Base-by-base conservation (phyloP, 92 coral and sea anemone species). In the Porites rus region DNA sequence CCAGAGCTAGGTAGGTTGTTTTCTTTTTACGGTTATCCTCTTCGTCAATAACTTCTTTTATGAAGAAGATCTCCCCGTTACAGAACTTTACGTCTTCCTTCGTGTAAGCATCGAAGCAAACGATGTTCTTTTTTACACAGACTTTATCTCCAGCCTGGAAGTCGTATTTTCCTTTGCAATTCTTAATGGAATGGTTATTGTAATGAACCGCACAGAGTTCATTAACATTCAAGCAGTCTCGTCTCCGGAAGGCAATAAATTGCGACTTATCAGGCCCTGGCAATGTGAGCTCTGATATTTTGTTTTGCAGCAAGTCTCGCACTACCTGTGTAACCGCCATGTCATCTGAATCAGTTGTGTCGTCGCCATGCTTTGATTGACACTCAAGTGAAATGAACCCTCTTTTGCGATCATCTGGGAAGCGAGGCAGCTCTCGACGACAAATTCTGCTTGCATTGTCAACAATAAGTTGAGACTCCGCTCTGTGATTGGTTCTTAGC, bases 21-120 rank as follows among this genome's bases (percentile, higher is more conserved):
- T 80, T 87, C 51, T 10, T 31, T 14, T 65, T 70, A 4, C 62
- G 75, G 61, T 50, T 73, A 60, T 70, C 78, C 62, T 87, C 79
- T 50, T 65, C 84, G 1, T 31, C 89, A 53, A 64, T 22, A 14
- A 65, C 65, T 3, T 88, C 84, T 12, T 51, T 60, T 6, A 88
- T 59, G 69, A 85, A 85, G 65, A 88, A 88, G 72, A 84, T 88
- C 28, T 88, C 92, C 7, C 92, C 92, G 62, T 88, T 88, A 51
- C 73, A 74, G 9, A 88, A 70, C 52, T 76, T 72, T 2, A 87
- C 86, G 13, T 86, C 90, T 4, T 79, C 22, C 64, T 66, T 1
- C 3, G 76, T 43, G 18, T 58, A 16, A 13, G 51, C 75, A 43
- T 88, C 84, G 24, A 83, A 83, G 65, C 92, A 88, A 10, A 43